Evolutionary conservation across 2,113 vertebrate species (phyloP).

Genomic region (Condylura cristata): DNA sequence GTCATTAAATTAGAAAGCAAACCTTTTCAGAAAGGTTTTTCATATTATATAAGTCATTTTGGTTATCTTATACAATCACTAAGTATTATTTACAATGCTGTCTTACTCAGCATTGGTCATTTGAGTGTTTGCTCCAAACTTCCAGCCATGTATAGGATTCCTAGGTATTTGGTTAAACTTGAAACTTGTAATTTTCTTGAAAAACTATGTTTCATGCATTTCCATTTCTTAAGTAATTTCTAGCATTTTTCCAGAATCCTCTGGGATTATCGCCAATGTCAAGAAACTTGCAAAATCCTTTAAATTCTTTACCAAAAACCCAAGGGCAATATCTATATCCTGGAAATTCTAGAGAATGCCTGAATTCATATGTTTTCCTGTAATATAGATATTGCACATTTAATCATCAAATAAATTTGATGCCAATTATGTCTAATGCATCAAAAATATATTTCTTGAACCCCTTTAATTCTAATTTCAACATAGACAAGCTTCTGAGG

Average conservation of each 20-base stretch:
- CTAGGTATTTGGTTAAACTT: constrained; percentile 37
- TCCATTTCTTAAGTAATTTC: constrained; percentile 48
- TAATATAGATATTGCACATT: constrained; percentile 42
- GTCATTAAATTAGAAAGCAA: constrained; percentile 47
- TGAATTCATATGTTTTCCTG: constrained; percentile 46
- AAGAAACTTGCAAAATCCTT: constrained; percentile 50
- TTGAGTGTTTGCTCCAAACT: constrained; percentile 51
- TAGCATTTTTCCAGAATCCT: constrained; percentile 48
- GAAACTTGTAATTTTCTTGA: constrained; percentile 59
- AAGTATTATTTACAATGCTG: constrained; percentile 38
- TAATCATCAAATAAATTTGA: constrained; percentile 40
- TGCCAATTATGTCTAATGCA: constrained; percentile 45
- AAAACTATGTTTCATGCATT: constrained; percentile 46
- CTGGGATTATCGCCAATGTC: neutral
- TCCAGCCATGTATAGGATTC: neutral
- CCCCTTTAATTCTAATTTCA: constrained; percentile 34
- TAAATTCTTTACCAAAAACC: constrained; percentile 45
- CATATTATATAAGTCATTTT: constrained; percentile 44
- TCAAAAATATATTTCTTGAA: constrained; percentile 38
- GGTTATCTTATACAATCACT: constrained; percentile 21
- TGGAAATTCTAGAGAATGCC: constrained; percentile 46
- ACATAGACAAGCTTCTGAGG: constrained; percentile 20
- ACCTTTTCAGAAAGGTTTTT: constrained; percentile 29
- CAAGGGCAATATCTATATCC: neutral
- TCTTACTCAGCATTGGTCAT: neutral